Evolutionary conservation across 2,797 vertebrate genomes (phyloP).

Genomic region (Pristis pectinata): DNA sequence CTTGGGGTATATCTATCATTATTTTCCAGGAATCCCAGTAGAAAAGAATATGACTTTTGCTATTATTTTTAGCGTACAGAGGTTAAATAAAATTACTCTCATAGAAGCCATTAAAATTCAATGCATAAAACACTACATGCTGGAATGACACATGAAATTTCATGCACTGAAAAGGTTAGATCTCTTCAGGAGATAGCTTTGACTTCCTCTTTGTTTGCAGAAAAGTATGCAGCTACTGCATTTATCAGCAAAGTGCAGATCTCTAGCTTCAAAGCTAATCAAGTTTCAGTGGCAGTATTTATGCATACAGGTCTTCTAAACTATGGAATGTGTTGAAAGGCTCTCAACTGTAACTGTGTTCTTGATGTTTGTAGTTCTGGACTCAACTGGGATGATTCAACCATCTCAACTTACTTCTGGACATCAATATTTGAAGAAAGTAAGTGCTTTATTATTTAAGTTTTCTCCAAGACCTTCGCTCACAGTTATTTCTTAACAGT

Average conservation of each 20-base stretch:
- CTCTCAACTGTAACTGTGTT: not conserved
- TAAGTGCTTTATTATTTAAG: not conserved
- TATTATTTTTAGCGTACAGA: not conserved
- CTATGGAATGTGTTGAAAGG: not conserved
- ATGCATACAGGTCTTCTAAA: not conserved
- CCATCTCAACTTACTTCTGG: not conserved
- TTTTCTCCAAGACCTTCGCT: not conserved
- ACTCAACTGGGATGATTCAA: not conserved
- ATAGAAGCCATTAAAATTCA: not conserved
- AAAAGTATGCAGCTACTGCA: not conserved
- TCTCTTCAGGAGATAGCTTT: not conserved
- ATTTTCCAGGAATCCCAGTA: not conserved
- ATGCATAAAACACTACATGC: not conserved
- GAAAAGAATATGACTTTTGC: not conserved
- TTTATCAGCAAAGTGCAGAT: constrained; percentile 25
- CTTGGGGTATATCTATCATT: not conserved
- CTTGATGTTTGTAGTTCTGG: not conserved
- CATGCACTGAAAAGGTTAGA: not conserved
- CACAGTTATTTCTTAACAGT: not conserved
- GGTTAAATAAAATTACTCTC: not conserved
- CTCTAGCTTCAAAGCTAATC: not conserved
- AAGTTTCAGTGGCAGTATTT: not conserved
- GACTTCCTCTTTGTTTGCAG: constrained; percentile 31
- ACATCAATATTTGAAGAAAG: not conserved
- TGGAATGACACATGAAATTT: not conserved